Conservation (phyloP, 1,140 invertebrate species). For the Sitophilus oryzae region DNA sequence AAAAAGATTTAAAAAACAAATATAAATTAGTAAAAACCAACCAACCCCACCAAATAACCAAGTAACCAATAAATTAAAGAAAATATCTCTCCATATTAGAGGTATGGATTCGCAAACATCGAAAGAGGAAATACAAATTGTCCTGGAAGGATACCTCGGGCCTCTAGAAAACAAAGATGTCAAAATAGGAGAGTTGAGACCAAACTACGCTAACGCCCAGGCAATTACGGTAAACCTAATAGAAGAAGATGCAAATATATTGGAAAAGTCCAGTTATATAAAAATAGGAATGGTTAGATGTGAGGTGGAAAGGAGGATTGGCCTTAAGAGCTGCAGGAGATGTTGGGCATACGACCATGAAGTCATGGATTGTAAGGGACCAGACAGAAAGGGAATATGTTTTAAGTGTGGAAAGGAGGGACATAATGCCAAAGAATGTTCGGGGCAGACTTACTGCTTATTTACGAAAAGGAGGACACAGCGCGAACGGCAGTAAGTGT, state of each 20-base stretch:
- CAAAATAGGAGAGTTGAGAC: constrained; percentile 10
- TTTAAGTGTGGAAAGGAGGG: constrained; percentile 17
- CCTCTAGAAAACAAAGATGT: neutral
- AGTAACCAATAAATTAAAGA: too few species aligned
- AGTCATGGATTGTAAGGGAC: constrained; percentile 2
- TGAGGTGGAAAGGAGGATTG: neutral
- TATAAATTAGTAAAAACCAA: too few species aligned
- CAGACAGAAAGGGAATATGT: constrained; percentile 12
- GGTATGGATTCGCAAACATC: constrained; percentile 1
- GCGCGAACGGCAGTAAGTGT: neutral
- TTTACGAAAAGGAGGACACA: constrained; percentile 9
- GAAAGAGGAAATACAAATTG: constrained; percentile 1
- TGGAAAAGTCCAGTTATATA: neutral
- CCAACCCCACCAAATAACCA: too few species aligned
- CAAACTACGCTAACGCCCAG: neutral
- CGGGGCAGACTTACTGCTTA: constrained; percentile 3
- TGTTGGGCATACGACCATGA: constrained; percentile 13
- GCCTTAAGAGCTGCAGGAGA: constrained; percentile 6
- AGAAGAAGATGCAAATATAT: neutral
- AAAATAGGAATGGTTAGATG: constrained; percentile 13
- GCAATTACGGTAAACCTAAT: constrained; percentile 4
- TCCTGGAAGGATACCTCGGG: neutral
- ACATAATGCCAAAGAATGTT: constrained; percentile 8
- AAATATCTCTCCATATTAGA: constrained; percentile 4
- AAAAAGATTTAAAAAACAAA: too few species aligned